These are phyloP conservation scores for Nixonia krombeini DNA, from an alignment of 1,140 invertebrate genomes.

Conservation along the genomic window DNA sequence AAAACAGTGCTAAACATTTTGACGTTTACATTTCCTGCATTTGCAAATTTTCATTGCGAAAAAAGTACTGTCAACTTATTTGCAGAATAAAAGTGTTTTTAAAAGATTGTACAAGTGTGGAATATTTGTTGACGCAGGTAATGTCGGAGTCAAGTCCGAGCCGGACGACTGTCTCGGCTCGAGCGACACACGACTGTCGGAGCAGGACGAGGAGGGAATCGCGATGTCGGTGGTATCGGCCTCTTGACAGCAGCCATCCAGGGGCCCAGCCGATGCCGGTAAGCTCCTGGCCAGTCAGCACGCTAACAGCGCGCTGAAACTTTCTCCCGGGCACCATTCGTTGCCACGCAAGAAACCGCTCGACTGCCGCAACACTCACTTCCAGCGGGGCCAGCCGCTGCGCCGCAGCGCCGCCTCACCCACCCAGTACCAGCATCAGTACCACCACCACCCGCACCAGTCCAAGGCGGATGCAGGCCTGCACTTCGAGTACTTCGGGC, in stretches of 20 bases:
- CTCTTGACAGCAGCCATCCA: constrained; percentile 76
- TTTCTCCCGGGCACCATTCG: constrained; percentile 73
- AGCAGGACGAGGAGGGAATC: constrained; percentile 74
- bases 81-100: too few species aligned
- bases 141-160: constrained; percentile 52
- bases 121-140: constrained; percentile 32
- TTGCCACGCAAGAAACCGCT: constrained; percentile 74
- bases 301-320: constrained; percentile 68
- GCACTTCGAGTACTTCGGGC: constrained; percentile 85
- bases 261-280: constrained; percentile 59
- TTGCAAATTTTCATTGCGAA: too few species aligned
- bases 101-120: too few species aligned
- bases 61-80: too few species aligned
- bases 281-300: constrained; percentile 69
- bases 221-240: constrained; percentile 73
- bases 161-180: constrained; percentile 54
- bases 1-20: too few species aligned
- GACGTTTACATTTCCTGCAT: too few species aligned
- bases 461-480: constrained; percentile 62
- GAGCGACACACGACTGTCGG: constrained; percentile 60
- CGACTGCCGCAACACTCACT: constrained; percentile 68
- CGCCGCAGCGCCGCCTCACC: constrained; percentile 74
- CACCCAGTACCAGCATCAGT: constrained; percentile 54
- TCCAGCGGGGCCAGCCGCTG: constrained; percentile 77
- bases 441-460: constrained; percentile 54